These are phyloP conservation scores for Onychomys arenicola DNA, from an alignment of 2,797 vertebrate species.

Conservation along the genomic window DNA sequence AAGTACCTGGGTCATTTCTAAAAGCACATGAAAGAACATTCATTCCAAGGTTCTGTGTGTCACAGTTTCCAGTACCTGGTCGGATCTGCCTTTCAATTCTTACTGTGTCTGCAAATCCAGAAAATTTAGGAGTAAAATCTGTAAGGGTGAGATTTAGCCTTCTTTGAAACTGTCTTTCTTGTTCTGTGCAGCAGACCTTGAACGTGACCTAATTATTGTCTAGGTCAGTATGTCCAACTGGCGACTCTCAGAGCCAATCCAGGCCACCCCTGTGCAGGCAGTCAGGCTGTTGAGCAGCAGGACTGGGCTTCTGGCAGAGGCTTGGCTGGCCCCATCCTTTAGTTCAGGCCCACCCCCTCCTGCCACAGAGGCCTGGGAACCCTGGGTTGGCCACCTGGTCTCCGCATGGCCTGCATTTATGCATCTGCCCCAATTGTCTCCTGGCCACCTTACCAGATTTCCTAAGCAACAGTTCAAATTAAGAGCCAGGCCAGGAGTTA, in stretches of 20 bases:
- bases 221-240: constrained; percentile 79
- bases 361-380: constrained; percentile 74
- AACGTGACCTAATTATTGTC: constrained; percentile 79
- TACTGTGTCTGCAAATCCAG: constrained; percentile 46
- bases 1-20: constrained; percentile 68
- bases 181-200: constrained; percentile 76
- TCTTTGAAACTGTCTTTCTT: constrained; percentile 35
- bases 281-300: constrained; percentile 80
- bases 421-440: constrained; percentile 67
- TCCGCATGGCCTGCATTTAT: constrained; percentile 42
- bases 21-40: constrained; percentile 43
- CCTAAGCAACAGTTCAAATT: constrained; percentile 47
- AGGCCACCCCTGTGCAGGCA: constrained; percentile 36
- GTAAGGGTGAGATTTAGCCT: constrained; percentile 51
- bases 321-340: constrained; percentile 49
- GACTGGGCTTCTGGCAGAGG: constrained; percentile 56
- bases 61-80: constrained; percentile 35
- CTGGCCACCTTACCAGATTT: constrained; percentile 63
- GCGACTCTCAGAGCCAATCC: constrained; percentile 69
- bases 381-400: constrained; percentile 77
- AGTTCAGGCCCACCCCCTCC: constrained; percentile 67
- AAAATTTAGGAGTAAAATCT: constrained; percentile 65
- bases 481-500: constrained; percentile 12
- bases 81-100: constrained; percentile 55
- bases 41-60: constrained; percentile 44